A percentile compares a stretch with the other conserved stretches of the same genome.
These are phyloP conservation scores for Etheostoma cragini DNA, from an alignment of 2,113 vertebrate species.

Conservation along the genomic window DNA sequence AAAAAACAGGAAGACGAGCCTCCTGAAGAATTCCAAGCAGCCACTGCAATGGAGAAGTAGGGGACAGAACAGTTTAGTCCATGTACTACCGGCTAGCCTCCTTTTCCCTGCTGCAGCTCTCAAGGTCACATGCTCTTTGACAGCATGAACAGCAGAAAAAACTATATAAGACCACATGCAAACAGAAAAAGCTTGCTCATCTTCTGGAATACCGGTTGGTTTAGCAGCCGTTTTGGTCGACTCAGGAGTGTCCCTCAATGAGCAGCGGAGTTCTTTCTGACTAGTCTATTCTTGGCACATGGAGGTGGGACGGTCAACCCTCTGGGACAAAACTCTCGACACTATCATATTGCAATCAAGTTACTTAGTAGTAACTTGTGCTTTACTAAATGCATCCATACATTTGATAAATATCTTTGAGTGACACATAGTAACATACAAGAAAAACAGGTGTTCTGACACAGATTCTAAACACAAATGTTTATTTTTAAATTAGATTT, in stretches of 20 bases:
- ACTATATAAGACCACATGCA: not conserved
- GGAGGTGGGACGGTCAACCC: constrained; percentile 39
- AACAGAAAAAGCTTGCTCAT: not conserved
- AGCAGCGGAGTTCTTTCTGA: constrained; percentile 5
- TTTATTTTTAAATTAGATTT: constrained; percentile 45
- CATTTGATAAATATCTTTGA: not conserved
- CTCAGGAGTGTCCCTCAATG: not conserved
- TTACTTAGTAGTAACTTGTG: constrained; percentile 12
- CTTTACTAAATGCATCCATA: not conserved
- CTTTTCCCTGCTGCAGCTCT: constrained; percentile 10
- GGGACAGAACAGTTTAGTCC: constrained; percentile 17
- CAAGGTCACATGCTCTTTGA: constrained; percentile 25
- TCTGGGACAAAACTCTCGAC: constrained; percentile 20
- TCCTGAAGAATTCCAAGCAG: constrained; percentile 33
- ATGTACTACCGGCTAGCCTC: not conserved
- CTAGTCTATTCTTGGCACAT: constrained; percentile 65
- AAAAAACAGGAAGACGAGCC: constrained; percentile 10
- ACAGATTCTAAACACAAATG: not conserved
- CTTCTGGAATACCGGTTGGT: constrained; percentile 15
- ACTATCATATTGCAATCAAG: constrained; percentile 17
- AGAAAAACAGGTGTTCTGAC: not conserved
- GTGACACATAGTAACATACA: not conserved
- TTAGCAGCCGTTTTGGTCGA: constrained; percentile 1
- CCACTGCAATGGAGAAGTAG: constrained; percentile 21
- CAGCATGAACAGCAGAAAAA: not conserved